A percentile compares a stretch with the other conserved stretches of the same genome.
Evolutionary conservation across 2,888 invertebrate genomes (phyloP).

Genomic region (Xylocampa areola): DNA sequence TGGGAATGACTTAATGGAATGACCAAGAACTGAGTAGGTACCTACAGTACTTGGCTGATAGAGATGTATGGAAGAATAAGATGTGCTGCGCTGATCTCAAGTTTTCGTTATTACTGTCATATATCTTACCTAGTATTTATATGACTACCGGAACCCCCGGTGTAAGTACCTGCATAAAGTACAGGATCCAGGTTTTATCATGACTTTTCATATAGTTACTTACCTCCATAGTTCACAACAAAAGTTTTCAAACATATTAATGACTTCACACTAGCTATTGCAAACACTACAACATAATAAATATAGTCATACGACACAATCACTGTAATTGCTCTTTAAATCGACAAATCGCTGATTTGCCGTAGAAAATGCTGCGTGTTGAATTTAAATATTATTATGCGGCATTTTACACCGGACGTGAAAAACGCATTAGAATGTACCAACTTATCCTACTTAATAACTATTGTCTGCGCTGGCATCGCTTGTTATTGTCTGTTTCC

Average conservation of each 20-base stretch:
- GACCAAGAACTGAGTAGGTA: too few species aligned
- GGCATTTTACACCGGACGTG: conserved; percentile 48
- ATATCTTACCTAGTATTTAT: too few species aligned
- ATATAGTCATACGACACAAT: conserved; percentile 27
- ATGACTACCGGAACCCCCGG: too few species aligned
- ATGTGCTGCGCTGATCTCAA: too few species aligned
- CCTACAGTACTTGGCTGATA: too few species aligned
- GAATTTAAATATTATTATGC: conserved; percentile 43
- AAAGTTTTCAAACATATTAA: conserved; percentile 22
- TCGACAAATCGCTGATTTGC: conserved; percentile 45
- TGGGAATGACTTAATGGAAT: too few species aligned
- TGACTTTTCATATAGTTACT: too few species aligned
- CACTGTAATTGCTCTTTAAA: conserved; percentile 49
- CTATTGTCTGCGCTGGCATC: conserved; percentile 15
- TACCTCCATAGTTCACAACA: too few species aligned
- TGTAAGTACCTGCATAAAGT: too few species aligned
- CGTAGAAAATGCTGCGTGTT: conserved; percentile 32
- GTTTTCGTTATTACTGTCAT: too few species aligned
- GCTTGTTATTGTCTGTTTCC: conserved; percentile 13
- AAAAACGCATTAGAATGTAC: conserved; percentile 38
- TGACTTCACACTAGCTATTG: conserved; percentile 27
- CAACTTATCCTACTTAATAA: conserved; percentile 17
- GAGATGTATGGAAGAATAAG: too few species aligned
- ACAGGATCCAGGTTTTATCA: too few species aligned
- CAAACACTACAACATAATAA: conserved; percentile 16